phyloP scores from a whole-genome alignment of 2,888 invertebrate genomes.

The Cosmia pyralina region DNA sequence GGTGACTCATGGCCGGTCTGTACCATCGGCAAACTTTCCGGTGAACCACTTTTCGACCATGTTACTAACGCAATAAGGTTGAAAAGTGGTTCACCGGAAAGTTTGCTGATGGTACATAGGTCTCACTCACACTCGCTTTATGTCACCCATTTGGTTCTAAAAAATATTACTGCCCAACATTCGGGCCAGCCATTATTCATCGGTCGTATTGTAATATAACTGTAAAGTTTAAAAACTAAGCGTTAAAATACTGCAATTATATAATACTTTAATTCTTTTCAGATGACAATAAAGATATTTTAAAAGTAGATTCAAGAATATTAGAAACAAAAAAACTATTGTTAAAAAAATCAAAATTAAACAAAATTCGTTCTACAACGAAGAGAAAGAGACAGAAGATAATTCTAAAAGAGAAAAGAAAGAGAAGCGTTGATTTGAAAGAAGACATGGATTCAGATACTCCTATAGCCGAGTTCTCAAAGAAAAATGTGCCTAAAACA shows the following conservation, averaged over 20 bases:
- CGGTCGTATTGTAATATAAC: not conserved
- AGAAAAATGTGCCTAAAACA: constrained; percentile 42
- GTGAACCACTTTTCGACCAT: no score
- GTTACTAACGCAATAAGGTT: no score
- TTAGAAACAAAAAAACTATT: not conserved
- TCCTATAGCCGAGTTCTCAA: constrained; percentile 69
- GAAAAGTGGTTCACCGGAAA: no score
- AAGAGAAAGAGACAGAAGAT: constrained; percentile 61
- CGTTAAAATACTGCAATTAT: not conserved
- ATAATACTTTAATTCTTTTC: constrained; percentile 1
- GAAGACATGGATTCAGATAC: constrained; percentile 73
- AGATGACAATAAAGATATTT: constrained; percentile 41
- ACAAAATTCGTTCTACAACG: constrained; percentile 17
- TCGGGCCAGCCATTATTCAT: not conserved
- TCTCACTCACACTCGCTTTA: not conserved
- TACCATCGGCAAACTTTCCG: no score
- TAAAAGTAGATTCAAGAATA: constrained; percentile 16
- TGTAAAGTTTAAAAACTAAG: not conserved
- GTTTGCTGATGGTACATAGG: no score
- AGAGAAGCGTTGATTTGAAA: constrained; percentile 12
- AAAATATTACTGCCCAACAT: not conserved
- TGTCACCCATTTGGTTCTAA: not conserved
- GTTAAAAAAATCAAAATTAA: constrained; percentile 6
- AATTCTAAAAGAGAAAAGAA: constrained; percentile 37
- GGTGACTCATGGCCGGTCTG: not conserved